A percentile compares a stretch with the other conserved stretches of the same genome.
Evolutionary conservation across 2,797 vertebrate species (phyloP).

Genomic region (Monodelphis domestica): DNA sequence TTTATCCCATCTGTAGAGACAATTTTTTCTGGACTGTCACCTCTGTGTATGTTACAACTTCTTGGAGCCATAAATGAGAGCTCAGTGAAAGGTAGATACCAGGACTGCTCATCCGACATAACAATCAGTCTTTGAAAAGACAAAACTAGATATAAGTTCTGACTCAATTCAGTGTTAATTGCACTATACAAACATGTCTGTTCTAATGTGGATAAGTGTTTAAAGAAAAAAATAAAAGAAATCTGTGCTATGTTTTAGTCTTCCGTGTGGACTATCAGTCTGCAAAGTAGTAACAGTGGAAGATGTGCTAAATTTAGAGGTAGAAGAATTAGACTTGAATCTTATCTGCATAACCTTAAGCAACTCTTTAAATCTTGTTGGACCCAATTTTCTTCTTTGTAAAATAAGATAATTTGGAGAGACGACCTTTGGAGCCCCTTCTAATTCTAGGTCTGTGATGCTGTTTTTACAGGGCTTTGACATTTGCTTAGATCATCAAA

Average conservation of each 20-base stretch:
- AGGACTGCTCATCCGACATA: no score
- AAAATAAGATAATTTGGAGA: not conserved
- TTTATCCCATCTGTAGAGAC: no score
- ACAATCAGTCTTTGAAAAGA: not conserved
- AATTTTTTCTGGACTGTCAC: no score
- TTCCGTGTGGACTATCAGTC: not conserved
- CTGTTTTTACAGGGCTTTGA: not conserved
- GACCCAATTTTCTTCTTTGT: not conserved
- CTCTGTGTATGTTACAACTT: no score
- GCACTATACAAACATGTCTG: not conserved
- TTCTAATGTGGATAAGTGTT: not conserved
- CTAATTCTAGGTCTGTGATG: not conserved
- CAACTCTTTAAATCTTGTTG: not conserved
- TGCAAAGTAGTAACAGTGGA: not conserved
- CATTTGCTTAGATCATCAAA: not conserved
- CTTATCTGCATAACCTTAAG: not conserved
- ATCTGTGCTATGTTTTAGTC: not conserved
- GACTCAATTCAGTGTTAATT: not conserved
- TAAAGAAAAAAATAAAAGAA: not conserved
- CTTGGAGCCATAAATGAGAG: no score
- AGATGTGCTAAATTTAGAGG: not conserved
- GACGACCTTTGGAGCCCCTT: not conserved
- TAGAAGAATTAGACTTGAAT: not conserved
- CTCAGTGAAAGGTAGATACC: no score
- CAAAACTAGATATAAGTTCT: not conserved